Evolutionary conservation across 2,113 vertebrate genomes (phyloP), one percentile per base, ranked within the genome.

Genomic region (Embiotoca jacksoni): DNA sequence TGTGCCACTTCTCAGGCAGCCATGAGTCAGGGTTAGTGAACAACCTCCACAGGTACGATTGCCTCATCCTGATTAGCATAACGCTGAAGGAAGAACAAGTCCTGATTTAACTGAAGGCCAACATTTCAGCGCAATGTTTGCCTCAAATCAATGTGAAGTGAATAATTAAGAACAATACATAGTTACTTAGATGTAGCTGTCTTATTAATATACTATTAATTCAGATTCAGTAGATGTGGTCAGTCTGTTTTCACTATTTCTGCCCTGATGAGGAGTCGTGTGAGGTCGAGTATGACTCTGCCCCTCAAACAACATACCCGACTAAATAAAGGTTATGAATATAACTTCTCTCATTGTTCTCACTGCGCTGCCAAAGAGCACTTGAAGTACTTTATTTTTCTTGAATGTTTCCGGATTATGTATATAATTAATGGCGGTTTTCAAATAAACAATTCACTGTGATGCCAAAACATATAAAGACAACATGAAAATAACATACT

Each of bases 21-120:
- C 46, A n/a, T 8, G 5, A 83, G 66, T 36, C 59, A 76, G 53
- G 23, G 35, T 74, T 62, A 74, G 46, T 36, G 64, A 66, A 61
- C 37, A 69, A 41, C 46, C 57, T 63, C 59, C 31, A 68, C 78
- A 50, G 36, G 64, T 54, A 50, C 16, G 1, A 54, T 72, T 82
- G 59, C 73, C 58, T 89, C 84, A 78, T 70, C 53, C 53, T 33
- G 5, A 68, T 84, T 67, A 82, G 70, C 77, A 85, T 81, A 41
- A 78, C 6, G 23, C 16, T 66, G 50, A 54, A 60, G 63, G 16
- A 66, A 67, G 74, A 70, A 74, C 41, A 58, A 33, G 50, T 23
- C 37, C 57, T 41, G 35, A 79, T 44, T 54, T 53, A 78, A 63
- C 60, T 16, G 39, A 41, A 30, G 23, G 15, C 3, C 56, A 60